Base-by-base conservation (phyloP, 2,113 vertebrate genomes). In the Oostethus manadensis region DNA sequence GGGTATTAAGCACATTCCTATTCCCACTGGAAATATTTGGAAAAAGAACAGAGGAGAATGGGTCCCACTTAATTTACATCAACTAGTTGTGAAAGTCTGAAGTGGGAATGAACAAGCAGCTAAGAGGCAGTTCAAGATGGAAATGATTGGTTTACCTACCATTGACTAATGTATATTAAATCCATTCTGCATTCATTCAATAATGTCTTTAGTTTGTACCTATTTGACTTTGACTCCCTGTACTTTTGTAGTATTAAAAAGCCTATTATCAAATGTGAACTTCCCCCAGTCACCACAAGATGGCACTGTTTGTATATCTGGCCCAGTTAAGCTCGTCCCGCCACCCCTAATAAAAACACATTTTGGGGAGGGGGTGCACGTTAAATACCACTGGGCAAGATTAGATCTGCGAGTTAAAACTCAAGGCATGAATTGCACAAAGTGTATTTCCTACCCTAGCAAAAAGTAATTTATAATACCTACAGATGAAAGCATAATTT, bases 1-100 rank as follows among this genome's bases (percentile, higher is more conserved):
- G 23, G 68, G 58, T 64, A 78, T 81, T 74, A 78, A 59, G 51
- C 64, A 66, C 57, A 77, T 77, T 80, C 58, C 46, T n/a, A 16
- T 62, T 76, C 55, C 65, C 22, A 44, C 44, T 55, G 57, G 51
- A 51, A 64, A 51, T 33, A 44, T 23, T 35, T 10, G 18, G 7
- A 14, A 20, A 17, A 29, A 18, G 16, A 58, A 35, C 45, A 15
- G 26, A 29, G 16, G 45, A 64, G 26, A 48, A 9, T 57, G 53
- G 49, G 21, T 51, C 29, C 16, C 17, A 64, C 43, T 66, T 40
- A 45, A 57, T 62, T 73, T 69, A 67, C 73, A 51, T 67, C 50
- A 46, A 76, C 64, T 13, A 56, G 58, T 16, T 54, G 43, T 38
- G 56, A 13, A 68, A 43, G 21, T 54, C 60, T 76, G 60, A 71